phyloP scores from a whole-genome alignment of 1,140 invertebrate species.

The Drosophila sechellia region DNA sequence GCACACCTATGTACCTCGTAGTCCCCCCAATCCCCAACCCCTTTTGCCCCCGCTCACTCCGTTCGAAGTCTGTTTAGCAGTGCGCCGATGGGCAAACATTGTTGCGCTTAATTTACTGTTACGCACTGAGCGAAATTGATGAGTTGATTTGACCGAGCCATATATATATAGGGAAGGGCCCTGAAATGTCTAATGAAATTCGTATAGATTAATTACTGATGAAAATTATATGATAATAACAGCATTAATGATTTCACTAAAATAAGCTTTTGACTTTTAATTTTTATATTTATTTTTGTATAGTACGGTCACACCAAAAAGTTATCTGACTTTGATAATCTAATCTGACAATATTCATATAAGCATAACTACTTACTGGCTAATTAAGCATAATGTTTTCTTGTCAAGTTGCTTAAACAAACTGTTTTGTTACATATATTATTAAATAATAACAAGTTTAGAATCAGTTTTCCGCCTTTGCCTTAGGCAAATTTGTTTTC shows the following conservation, averaged over 20 bases:
- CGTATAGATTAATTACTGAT: too few relatives aligned
- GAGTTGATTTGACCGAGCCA: background rate
- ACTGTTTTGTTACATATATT: background rate
- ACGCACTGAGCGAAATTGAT: constrained; percentile 20
- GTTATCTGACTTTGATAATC: too few relatives aligned
- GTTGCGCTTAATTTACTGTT: constrained; percentile 78
- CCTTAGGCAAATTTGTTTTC: background rate
- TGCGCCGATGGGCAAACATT: constrained; percentile 58
- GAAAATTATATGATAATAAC: too few relatives aligned
- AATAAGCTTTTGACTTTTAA: too few relatives aligned
- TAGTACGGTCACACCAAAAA: too few relatives aligned
- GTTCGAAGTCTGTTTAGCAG: constrained; percentile 22
- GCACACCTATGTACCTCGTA: constrained; percentile 33
- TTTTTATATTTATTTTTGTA: too few relatives aligned
- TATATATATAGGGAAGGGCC: too few relatives aligned
- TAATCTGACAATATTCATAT: too few relatives aligned
- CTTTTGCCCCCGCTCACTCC: background rate
- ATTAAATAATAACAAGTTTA: background rate
- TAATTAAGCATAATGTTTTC: background rate
- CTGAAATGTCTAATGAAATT: too few relatives aligned
- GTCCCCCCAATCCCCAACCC: background rate
- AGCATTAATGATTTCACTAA: too few relatives aligned
- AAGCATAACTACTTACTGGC: too few relatives aligned
- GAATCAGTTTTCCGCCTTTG: too few relatives aligned
- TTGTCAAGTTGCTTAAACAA: background rate